Conservation (phyloP, 2,888 invertebrate genomes). For the Trimorus sp. region DNA sequence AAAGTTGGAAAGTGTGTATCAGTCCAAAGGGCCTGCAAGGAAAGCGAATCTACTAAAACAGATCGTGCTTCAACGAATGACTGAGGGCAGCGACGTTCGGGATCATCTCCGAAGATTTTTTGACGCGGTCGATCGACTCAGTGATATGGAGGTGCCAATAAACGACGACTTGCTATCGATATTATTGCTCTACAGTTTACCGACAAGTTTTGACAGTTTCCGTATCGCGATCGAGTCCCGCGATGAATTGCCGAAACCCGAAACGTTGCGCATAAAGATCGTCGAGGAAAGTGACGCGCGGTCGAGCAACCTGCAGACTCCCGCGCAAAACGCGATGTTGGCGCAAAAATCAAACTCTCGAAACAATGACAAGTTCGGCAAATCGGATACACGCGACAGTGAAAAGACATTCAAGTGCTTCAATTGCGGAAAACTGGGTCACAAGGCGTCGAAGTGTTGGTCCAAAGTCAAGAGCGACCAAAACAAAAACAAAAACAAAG, state of each 20-base stretch:
- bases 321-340: too few species aligned
- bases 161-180: background rate
- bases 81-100: background rate
- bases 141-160: slow-evolving; percentile 1
- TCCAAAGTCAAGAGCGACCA: too few species aligned
- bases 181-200: background rate
- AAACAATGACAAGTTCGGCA: too few species aligned
- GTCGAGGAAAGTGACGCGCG: background rate
- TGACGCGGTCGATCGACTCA: background rate
- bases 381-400: too few species aligned
- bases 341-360: too few species aligned
- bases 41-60: background rate
- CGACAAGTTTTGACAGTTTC: too few species aligned
- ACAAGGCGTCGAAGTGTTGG: too few species aligned
- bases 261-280: slow-evolving; percentile 7
- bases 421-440: too few species aligned
- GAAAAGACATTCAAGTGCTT: too few species aligned
- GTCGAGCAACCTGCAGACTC: too few species aligned
- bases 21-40: background rate
- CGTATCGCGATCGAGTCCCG: slow-evolving; percentile 52
- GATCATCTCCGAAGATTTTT: background rate
- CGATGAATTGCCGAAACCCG: slow-evolving; percentile 40
- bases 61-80: background rate
- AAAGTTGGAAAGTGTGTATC: slow-evolving; percentile 5
- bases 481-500: too few species aligned